phyloP scores from a whole-genome alignment of 2,113 vertebrate genomes.

The Rhizomys pruinosus region DNA sequence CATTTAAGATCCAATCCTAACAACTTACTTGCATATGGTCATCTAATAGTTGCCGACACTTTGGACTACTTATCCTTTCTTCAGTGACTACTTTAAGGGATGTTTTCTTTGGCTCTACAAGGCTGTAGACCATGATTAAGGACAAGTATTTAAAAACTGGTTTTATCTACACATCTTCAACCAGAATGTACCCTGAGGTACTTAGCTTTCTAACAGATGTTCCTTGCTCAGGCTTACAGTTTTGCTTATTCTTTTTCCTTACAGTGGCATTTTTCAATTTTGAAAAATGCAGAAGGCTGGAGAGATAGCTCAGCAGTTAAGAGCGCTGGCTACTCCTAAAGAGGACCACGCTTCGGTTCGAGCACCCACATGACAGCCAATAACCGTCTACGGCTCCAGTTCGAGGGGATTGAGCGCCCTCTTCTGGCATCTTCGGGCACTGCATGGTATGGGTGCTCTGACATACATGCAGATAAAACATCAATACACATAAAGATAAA shows the following conservation, averaged over 20 bases:
- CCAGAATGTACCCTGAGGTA: not conserved
- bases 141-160: not conserved
- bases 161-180: not conserved
- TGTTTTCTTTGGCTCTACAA: not conserved
- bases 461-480: too few species aligned
- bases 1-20: not conserved
- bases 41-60: not conserved
- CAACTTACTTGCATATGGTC: not conserved
- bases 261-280: not conserved
- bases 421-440: too few species aligned
- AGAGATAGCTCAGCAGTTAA: too few species aligned
- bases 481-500: too few species aligned
- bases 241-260: not conserved
- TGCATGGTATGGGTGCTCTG: too few species aligned
- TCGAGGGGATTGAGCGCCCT: too few species aligned
- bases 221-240: not conserved
- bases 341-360: too few species aligned
- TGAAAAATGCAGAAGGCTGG: not conserved
- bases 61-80: not conserved
- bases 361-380: too few species aligned
- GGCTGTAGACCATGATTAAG: not conserved
- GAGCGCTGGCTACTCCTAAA: too few species aligned
- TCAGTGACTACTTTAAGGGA: not conserved
- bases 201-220: not conserved
- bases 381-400: too few species aligned